phyloP scores from a whole-genome alignment of 2,113 vertebrate genomes.

The Rhadina sibilatrix region DNA sequence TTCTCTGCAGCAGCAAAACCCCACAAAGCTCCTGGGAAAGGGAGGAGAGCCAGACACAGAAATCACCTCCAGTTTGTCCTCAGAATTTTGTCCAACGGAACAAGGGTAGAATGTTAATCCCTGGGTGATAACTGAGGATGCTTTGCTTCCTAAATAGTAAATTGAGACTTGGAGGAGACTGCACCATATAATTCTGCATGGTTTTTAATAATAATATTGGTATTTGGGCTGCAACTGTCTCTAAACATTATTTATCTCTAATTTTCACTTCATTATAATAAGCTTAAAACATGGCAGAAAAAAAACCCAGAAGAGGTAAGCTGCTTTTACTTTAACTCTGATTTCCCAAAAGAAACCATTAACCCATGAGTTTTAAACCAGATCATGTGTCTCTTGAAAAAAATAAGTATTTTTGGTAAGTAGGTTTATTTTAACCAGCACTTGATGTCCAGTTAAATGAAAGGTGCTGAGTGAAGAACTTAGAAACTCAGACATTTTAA shows the following conservation, averaged over 20 bases:
- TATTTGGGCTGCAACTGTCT: neutral
- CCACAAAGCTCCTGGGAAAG: neutral
- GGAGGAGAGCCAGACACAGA: neutral
- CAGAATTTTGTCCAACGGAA: fast-evolving
- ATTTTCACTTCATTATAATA: neutral
- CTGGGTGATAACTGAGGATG: neutral
- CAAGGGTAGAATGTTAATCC: neutral
- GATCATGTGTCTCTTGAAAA: neutral
- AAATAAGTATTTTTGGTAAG: neutral
- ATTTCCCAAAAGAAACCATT: neutral
- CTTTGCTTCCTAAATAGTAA: neutral
- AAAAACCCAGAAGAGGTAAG: neutral
- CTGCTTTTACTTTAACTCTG: neutral
- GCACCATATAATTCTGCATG: neutral
- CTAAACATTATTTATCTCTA: neutral
- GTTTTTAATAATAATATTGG: neutral
- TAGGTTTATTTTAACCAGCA: neutral
- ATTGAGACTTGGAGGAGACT: neutral
- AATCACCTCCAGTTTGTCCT: neutral
- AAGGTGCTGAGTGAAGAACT: neutral
- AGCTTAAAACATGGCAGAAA: neutral
- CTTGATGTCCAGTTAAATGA: neutral
- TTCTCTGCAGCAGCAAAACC: neutral
- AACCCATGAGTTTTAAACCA: neutral
- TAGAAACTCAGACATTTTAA: neutral